Conservation (phyloP, 2,888 invertebrate genomes). For the Lymantria dispar region DNA sequence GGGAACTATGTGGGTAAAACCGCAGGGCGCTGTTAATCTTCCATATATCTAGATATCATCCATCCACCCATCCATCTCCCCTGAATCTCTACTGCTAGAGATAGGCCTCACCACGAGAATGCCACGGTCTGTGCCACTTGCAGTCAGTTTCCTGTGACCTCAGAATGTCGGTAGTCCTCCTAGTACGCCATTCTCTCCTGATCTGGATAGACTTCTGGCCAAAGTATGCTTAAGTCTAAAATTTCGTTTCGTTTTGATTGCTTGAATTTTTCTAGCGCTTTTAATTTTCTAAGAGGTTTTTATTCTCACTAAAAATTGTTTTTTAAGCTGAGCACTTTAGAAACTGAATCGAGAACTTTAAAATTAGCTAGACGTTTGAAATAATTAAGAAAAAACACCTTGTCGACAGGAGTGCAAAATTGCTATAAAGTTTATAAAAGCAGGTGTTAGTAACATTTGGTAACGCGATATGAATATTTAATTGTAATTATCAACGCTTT, state of each 20-base stretch:
- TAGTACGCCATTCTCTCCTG: too few species aligned
- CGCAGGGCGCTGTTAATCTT: too few species aligned
- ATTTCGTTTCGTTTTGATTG: neutral
- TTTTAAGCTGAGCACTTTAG: neutral
- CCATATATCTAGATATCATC: too few species aligned
- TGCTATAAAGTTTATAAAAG: slow-evolving; percentile 22
- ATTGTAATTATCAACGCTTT: slow-evolving; percentile 20
- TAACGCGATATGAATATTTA: slow-evolving; percentile 30
- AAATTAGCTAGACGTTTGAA: slow-evolving; percentile 8
- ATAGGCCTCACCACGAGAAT: too few species aligned
- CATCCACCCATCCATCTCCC: too few species aligned
- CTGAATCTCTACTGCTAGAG: too few species aligned
- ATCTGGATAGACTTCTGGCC: too few species aligned
- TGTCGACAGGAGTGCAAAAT: slow-evolving; percentile 6
- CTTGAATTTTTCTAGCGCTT: neutral
- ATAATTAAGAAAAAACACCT: slow-evolving; percentile 8
- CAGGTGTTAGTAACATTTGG: slow-evolving; percentile 28
- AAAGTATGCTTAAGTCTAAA: too few species aligned
- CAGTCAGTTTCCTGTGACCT: too few species aligned
- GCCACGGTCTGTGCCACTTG: too few species aligned
- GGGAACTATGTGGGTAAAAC: too few species aligned
- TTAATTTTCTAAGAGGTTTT: slow-evolving; percentile 21
- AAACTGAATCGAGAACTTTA: slow-evolving; percentile 4
- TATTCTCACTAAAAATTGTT: slow-evolving; percentile 6
- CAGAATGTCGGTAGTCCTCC: too few species aligned